Evolutionary conservation across 2,797 vertebrate species (phyloP), one percentile per base, ranked within the genome.

Genomic region (Oceanodroma leucorhoa): DNA sequence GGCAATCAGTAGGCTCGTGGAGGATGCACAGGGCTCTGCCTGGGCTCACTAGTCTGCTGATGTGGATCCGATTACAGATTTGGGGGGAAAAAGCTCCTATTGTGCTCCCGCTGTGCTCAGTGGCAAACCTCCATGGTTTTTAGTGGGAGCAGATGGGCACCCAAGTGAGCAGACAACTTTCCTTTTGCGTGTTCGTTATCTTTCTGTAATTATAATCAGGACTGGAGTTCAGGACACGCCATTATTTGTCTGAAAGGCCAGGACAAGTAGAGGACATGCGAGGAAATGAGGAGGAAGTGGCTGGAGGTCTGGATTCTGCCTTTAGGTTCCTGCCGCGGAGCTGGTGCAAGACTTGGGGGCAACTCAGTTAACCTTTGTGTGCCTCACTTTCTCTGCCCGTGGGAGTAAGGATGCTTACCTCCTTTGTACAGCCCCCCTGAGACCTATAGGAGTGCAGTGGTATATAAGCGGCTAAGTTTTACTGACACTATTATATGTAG

Each of bases 401-500:
- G 55, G 48, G 57, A 75, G 36, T n/a, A 46, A 61, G 84, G 72
- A 53, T 36, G 32, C 81, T 82, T 16, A 29, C n/a, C 51, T 20
- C 45, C 83, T 58, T 61, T 91, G 77, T 89, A 81, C 93, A 81
- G 90, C 17, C 61, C 65, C 57, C 79, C 30, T 0, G 0, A 67
- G 54, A 57, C 67, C 81, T 65, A 4, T 55, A 90, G 48, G 81
- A 82, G 8, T 87, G 73, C 71, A 83, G 65, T 41, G 70, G 60
- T 77, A 53, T 18, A 45, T 34, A 72, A 78, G 58, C 12, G 0
- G 34, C 85, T 64, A 41, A 66, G 54, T 69, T 93, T 78, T 82
- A 76, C 73, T 71, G 88, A 77, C 77, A 86, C 77, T 90, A 32
- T 80, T 55, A 7, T 43, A 86, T 32, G 64, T 95, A 94, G 58